Evolutionary conservation across 1,140 invertebrate genomes (phyloP).

Genomic region (Megalonaias nervosa): DNA sequence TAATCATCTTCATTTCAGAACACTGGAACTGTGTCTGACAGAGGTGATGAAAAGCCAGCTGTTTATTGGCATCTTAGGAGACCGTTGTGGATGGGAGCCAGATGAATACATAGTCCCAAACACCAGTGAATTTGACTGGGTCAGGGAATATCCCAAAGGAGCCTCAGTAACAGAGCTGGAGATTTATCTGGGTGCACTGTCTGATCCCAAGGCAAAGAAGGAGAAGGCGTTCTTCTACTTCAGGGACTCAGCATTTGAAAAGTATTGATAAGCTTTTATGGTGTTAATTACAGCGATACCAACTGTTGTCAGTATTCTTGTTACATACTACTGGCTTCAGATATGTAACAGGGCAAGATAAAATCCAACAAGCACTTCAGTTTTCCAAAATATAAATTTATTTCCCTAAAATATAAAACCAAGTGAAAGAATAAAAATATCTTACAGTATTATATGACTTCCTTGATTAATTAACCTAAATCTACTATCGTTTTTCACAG

Average conservation of each 20-base stretch:
- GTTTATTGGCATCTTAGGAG: slow-evolving; percentile 73
- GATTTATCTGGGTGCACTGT: slow-evolving; percentile 66
- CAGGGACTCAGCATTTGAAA: slow-evolving; percentile 60
- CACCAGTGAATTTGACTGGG: slow-evolving; percentile 68
- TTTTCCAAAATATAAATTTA: no score
- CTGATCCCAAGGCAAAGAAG: slow-evolving; percentile 37
- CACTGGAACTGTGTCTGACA: slow-evolving; percentile 71
- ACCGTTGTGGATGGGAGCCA: slow-evolving; percentile 70
- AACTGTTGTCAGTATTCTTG: background rate
- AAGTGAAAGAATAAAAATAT: no score
- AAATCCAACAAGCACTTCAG: no score
- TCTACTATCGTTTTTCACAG: background rate
- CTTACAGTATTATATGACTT: no score
- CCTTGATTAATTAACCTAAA: no score
- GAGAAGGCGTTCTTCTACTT: slow-evolving; percentile 71
- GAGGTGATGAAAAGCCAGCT: slow-evolving; percentile 71
- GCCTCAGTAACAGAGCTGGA: slow-evolving; percentile 73
- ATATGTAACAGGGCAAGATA: no score
- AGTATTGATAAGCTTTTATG: slow-evolving; percentile 28
- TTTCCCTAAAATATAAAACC: no score
- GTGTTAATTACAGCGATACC: background rate
- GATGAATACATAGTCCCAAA: slow-evolving; percentile 59
- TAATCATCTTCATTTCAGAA: slow-evolving; percentile 48
- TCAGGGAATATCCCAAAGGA: slow-evolving; percentile 64
- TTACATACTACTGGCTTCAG: background rate